Evolutionary conservation across 2,797 vertebrate species (phyloP), one percentile per base, ranked within the genome.

Genomic region (Jordanella pulchra): DNA sequence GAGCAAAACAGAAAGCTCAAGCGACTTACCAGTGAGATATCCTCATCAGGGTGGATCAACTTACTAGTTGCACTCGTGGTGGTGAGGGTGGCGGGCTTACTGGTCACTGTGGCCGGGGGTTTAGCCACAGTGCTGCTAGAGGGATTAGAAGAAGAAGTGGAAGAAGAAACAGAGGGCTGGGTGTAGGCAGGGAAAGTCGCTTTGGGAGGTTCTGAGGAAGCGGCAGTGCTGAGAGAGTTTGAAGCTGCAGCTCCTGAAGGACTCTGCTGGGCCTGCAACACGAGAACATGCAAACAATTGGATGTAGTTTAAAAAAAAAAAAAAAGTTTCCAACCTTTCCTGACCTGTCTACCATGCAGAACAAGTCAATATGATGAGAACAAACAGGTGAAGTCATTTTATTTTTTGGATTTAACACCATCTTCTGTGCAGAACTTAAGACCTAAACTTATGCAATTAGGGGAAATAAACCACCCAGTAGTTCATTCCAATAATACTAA

Each of bases 31-130:
- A 99, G 95, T 78, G 98, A 99, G 95, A 99, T 97, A 96, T 99
- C 97, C 96, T 99, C 98, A 99, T 99, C 98, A 95, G 98, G 98
- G 89, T 99, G 98, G 96, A 99, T 99, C 97, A 99, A 99, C 98
- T 99, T 99, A 99, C 98, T 99, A 95, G 98, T 99, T 95, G 98
- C 98, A 96, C 98, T 99, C 94, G 96, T 96, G 84, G 96, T 97
- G 80, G 97, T 97, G 90, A 99, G 96, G 77, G 97, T 97, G 90
- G 98, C 97, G 85, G 97, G 98, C 95, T 99, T 99, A 97, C 95
- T 97, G 95, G 97, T 96, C 91, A 97, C 96, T 70, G 97, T 95
- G 71, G 96, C 94, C 15, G 96, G 95, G 92, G 96, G 95, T 89
- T 99, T 99, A 89, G 96, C 96, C 93, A 97, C 97, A 95, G 96